Conservation (phyloP, 2,113 vertebrate genomes). For the Pollimyrus isidori region DNA sequence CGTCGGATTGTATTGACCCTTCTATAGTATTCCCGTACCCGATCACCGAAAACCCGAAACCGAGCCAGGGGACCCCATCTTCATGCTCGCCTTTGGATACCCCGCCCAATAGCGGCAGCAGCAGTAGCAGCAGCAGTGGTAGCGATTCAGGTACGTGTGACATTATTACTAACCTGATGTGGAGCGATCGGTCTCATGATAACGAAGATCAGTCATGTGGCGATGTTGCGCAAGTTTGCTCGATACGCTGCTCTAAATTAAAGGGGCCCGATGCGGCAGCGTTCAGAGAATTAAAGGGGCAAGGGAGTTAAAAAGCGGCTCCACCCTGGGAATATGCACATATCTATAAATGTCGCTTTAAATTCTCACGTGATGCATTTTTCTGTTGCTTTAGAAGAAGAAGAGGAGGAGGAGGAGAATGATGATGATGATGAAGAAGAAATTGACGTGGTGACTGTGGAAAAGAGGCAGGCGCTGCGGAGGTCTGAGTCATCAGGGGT, state of each 20-base stretch:
- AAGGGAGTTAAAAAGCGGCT: background rate
- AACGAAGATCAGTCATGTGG: background rate
- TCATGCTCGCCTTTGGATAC: constrained; percentile 64
- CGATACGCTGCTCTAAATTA: background rate
- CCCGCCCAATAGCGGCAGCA: constrained; percentile 74
- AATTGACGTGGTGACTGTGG: constrained; percentile 90
- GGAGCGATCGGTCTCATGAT: background rate
- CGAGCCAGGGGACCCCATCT: constrained; percentile 41
- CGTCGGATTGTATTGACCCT: constrained; percentile 89
- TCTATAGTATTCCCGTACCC: constrained; percentile 93
- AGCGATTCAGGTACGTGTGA: constrained; percentile 77
- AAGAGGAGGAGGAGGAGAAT: constrained; percentile 47
- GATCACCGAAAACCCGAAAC: constrained; percentile 69
- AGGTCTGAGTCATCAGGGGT: constrained; percentile 68
- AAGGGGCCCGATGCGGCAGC: background rate
- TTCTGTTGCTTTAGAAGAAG: constrained; percentile 68
- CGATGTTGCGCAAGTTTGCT: background rate
- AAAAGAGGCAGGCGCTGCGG: constrained; percentile 72
- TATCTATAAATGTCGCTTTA: constrained; percentile 4
- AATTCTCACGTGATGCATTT: background rate
- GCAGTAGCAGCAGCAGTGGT: constrained; percentile 57
- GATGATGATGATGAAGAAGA: constrained; percentile 81
- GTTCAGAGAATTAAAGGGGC: background rate
- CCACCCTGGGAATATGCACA: background rate
- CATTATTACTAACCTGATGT: background rate